Evolutionary conservation across 2,888 invertebrate genomes (phyloP), one percentile per base, ranked within the genome.

Genomic region (Drosophila vallismaia): DNA sequence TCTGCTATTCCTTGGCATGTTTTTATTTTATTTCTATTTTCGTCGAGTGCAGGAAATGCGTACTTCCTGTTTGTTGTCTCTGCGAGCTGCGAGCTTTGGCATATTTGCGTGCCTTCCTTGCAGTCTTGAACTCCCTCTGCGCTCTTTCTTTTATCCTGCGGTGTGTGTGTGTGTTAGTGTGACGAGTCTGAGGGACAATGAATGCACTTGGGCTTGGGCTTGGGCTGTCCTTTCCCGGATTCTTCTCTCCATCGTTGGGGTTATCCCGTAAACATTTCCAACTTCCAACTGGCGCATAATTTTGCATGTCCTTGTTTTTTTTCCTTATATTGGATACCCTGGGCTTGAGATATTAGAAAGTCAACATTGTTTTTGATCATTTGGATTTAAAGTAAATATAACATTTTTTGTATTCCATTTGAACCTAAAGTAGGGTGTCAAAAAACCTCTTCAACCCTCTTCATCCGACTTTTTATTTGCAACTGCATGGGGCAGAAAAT

Each of bases 261-360:
- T 86, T 86, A 73, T 69, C 75, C 88, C 86, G 73, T 86, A 83
- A 82, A 82, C 67, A 86, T 88, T 79, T 79, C 72, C 79, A 76
- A 76, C 60, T 79, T 75, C 86, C 86, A 24, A 38, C 64, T 84
- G 87, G 71, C 80, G 80, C 78, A 80, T 86, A 84, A 81, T 86
- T 80, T 84, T 80, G 68, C 81, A 85, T 84, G 71, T 71, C 77
- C 64, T 75, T 75, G 56, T 46, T 68, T 66, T 69, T 79, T 68
- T 63, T 44, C 10, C 36, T 38, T 4, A 1, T 19, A 19, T 19
- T 4, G 2, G 29, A 12, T 45, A 66, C 52, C 44, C n/a, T 8
- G 4, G 14, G 19, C 28, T 0, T 28, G n/a, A 5, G 33, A 10
- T 7, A 33, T 33, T 33, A 19, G 19, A 19, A 19, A 1, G 19